Evolutionary conservation across 2,797 vertebrate species (phyloP).

Genomic region (Enteromius mattozi): DNA sequence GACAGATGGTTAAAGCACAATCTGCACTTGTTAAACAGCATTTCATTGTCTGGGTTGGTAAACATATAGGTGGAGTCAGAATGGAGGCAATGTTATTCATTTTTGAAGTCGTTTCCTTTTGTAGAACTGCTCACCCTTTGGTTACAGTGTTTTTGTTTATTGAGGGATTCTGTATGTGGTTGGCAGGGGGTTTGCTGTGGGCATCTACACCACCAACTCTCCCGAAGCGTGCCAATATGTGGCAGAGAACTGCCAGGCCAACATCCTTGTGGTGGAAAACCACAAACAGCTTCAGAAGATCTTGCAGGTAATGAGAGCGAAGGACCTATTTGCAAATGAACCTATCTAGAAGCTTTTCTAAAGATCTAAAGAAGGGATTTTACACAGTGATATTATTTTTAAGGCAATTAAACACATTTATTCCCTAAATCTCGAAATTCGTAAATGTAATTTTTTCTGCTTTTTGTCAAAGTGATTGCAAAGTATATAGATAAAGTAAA

Average conservation of each 20-base stretch:
- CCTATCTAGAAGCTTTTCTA: background rate
- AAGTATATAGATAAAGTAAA: background rate
- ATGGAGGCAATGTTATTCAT: background rate
- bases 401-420: background rate
- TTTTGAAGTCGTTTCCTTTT: slow-evolving; percentile 17
- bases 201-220: slow-evolving; percentile 94
- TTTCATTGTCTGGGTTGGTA: background rate
- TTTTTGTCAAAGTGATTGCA: background rate
- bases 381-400: background rate
- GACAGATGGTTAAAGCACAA: slow-evolving; percentile 4
- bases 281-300: slow-evolving; percentile 93
- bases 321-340: background rate
- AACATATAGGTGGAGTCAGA: background rate
- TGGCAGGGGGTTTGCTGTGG: slow-evolving; percentile 88
- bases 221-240: slow-evolving; percentile 90
- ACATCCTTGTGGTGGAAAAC: slow-evolving; percentile 92
- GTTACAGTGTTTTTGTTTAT: slow-evolving; percentile 11
- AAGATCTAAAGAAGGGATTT: background rate
- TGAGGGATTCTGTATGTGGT: background rate
- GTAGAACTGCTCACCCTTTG: background rate
- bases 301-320: slow-evolving; percentile 81
- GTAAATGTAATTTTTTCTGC: background rate
- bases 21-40: background rate
- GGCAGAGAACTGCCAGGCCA: slow-evolving; percentile 85
- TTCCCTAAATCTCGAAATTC: background rate